Percentiles rank a stretch among this genome's conserved stretches.
Evolutionary conservation across 2,113 vertebrate genomes (phyloP).

Genomic region (Campylomormyrus numenius): DNA sequence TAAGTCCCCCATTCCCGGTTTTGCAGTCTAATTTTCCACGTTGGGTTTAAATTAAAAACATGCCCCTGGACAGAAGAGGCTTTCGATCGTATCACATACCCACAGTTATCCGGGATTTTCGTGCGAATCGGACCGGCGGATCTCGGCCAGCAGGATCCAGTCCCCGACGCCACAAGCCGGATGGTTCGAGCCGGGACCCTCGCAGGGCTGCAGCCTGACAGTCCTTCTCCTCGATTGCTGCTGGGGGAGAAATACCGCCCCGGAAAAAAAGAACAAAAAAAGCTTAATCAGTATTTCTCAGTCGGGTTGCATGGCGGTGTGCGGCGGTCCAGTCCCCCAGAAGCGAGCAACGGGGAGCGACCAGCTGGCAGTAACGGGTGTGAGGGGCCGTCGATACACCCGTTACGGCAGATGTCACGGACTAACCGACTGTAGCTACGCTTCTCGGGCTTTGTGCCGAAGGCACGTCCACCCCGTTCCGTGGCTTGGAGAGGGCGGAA

Average conservation of each 20-base stretch:
- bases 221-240: neutral
- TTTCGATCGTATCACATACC: neutral
- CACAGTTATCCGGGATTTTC: neutral
- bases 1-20: neutral
- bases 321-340: too few relatives aligned
- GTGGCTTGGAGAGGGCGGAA: neutral
- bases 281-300: neutral
- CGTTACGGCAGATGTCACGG: neutral
- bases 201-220: neutral
- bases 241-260: neutral
- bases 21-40: neutral
- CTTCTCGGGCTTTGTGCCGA: constrained; percentile 2
- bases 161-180: neutral
- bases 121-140: neutral
- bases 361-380: neutral
- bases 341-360: neutral
- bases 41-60: constrained; percentile 9
- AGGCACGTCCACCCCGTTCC: neutral
- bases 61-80: neutral
- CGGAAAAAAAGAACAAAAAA: neutral
- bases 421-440: neutral
- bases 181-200: neutral
- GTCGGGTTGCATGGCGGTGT: neutral
- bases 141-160: neutral
- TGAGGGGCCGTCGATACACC: neutral